These are phyloP conservation scores for Tipula unca DNA, from an alignment of 2,888 invertebrate genomes.

Conservation along the genomic window DNA sequence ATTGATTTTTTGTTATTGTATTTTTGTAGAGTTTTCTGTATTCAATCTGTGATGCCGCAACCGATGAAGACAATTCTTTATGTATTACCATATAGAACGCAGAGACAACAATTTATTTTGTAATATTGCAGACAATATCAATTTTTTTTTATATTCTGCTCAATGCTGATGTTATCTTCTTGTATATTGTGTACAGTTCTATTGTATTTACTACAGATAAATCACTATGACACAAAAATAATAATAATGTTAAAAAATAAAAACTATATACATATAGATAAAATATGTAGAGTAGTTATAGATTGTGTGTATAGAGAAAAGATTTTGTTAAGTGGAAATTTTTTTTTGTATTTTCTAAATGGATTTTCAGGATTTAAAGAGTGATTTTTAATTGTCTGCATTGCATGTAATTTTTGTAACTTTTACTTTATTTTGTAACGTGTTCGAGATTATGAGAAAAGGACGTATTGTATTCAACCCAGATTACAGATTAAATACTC, in stretches of 20 bases:
- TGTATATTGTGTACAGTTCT: neutral
- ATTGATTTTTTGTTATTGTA: neutral
- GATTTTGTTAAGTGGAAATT: neutral
- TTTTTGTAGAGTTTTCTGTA: neutral
- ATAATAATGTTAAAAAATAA: neutral
- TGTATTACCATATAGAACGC: neutral
- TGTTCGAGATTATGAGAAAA: too few species aligned
- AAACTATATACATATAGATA: neutral
- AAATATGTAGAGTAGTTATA: too few species aligned
- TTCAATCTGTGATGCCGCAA: neutral
- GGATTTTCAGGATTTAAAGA: neutral
- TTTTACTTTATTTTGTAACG: too few species aligned
- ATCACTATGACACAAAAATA: neutral
- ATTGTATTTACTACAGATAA: neutral
- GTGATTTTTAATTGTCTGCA: neutral
- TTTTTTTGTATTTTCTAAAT: neutral
- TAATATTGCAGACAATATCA: neutral
- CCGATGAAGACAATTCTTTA: neutral
- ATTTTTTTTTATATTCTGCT: neutral
- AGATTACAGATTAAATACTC: too few species aligned
- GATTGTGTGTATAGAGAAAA: neutral
- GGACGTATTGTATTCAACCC: too few species aligned
- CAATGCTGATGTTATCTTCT: neutral
- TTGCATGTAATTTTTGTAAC: neutral
- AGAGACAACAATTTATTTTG: slow-evolving; percentile 9